These are phyloP conservation scores for Drosophila simulans DNA, from an alignment of 1,140 invertebrate genomes.

Conservation along the genomic window DNA sequence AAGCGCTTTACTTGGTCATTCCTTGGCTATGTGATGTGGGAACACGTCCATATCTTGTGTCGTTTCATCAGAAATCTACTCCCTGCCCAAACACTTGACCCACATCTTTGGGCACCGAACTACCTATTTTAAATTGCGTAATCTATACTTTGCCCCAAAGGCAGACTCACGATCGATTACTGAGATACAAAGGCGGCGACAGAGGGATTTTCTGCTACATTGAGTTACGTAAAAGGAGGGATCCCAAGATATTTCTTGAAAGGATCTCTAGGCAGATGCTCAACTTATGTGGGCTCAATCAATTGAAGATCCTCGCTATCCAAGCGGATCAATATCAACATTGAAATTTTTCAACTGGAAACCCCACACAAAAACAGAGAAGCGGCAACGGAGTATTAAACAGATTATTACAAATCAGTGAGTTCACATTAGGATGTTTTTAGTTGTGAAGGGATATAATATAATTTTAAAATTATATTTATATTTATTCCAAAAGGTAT, in stretches of 20 bases:
- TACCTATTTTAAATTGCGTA: slow-evolving; percentile 52
- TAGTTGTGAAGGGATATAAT: neutral
- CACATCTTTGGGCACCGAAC: slow-evolving; percentile 45
- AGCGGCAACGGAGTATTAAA: neutral
- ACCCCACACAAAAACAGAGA: slow-evolving; percentile 23
- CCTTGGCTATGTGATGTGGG: neutral
- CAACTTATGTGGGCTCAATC: slow-evolving; percentile 58
- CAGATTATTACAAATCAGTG: neutral
- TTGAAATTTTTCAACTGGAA: slow-evolving; percentile 16
- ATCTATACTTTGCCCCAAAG: slow-evolving; percentile 58
- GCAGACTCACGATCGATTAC: slow-evolving; percentile 37
- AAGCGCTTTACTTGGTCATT: slow-evolving; percentile 18
- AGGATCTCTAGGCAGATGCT: slow-evolving; percentile 57
- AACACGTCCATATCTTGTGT: slow-evolving; percentile 5
- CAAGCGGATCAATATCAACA: slow-evolving; percentile 45
- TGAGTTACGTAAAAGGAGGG: slow-evolving; percentile 45
- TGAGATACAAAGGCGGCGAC: slow-evolving; percentile 9
- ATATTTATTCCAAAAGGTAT: no score
- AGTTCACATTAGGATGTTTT: no score
- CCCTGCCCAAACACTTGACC: slow-evolving; percentile 62
- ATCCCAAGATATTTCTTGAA: slow-evolving; percentile 26
- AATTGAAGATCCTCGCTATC: slow-evolving; percentile 36
- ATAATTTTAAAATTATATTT: neutral
- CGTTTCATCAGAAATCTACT: slow-evolving; percentile 9
- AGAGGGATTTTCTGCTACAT: slow-evolving; percentile 70